Evolutionary conservation across 2,888 invertebrate genomes (phyloP).

Genomic region (Tetramorium bicarinatum): DNA sequence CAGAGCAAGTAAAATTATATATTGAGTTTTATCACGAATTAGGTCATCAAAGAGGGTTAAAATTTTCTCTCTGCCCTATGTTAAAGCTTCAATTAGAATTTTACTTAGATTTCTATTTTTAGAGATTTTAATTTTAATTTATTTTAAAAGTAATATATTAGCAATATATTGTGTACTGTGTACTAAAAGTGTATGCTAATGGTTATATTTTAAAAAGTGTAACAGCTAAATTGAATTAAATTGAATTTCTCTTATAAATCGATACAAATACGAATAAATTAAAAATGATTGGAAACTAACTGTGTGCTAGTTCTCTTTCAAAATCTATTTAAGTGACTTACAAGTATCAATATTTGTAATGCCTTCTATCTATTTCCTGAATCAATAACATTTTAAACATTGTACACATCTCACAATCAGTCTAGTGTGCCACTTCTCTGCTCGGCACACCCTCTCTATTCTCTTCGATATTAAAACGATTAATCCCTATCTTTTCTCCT

Average conservation of each 20-base stretch:
- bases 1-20: background rate
- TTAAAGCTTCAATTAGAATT: background rate
- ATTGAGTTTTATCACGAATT: background rate
- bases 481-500: constrained; percentile 31
- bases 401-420: background rate
- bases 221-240: background rate
- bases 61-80: background rate
- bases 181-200: too few species aligned
- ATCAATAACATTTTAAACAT: background rate
- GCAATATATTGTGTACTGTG: too few species aligned
- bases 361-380: background rate
- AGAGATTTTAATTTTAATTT: background rate
- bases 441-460: background rate
- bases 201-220: background rate
- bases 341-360: background rate
- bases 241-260: background rate
- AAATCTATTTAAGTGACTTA: background rate
- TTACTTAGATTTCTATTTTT: background rate
- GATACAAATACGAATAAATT: background rate
- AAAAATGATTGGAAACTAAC: background rate
- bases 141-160: background rate
- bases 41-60: background rate
- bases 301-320: background rate
- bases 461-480: constrained; percentile 40
- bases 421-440: background rate